Evolutionary conservation across 2,888 invertebrate species (phyloP).

Genomic region (Sphecodes monilicornis): DNA sequence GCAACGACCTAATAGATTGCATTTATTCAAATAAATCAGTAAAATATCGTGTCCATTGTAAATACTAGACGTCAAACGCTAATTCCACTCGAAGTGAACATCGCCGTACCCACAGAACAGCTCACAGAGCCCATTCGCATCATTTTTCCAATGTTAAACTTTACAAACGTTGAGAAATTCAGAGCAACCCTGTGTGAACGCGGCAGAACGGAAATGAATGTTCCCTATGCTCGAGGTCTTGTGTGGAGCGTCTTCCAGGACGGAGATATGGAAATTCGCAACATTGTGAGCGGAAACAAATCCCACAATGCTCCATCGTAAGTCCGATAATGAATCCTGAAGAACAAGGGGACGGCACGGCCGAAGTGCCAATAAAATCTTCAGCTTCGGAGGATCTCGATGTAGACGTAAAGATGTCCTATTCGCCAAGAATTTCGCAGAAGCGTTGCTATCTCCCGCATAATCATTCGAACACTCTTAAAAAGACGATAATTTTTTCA

Average conservation of each 20-base stretch:
- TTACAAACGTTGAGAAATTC: slow-evolving; percentile 6
- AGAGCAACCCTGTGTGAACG: slow-evolving; percentile 10
- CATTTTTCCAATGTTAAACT: neutral
- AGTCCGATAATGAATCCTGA: neutral
- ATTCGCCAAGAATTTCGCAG: neutral
- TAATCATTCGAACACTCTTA: too few species aligned
- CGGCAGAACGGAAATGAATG: slow-evolving; percentile 1
- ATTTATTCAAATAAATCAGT: too few species aligned
- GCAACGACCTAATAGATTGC: too few species aligned
- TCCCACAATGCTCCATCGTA: neutral
- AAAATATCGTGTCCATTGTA: neutral
- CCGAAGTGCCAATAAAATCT: slow-evolving; percentile 1
- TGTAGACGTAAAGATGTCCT: neutral
- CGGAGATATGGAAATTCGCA: slow-evolving; percentile 1
- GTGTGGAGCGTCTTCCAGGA: neutral
- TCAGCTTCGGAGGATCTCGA: neutral
- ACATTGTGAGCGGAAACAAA: neutral
- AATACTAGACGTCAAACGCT: neutral
- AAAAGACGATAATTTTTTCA: too few species aligned
- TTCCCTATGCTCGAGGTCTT: neutral
- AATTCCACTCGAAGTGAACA: neutral
- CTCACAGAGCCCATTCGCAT: neutral
- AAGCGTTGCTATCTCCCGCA: too few species aligned
- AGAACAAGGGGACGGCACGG: neutral
- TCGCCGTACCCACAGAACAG: neutral